Base-by-base conservation (phyloP, 2,888 invertebrate genomes). In the Andricus curvator region DNA sequence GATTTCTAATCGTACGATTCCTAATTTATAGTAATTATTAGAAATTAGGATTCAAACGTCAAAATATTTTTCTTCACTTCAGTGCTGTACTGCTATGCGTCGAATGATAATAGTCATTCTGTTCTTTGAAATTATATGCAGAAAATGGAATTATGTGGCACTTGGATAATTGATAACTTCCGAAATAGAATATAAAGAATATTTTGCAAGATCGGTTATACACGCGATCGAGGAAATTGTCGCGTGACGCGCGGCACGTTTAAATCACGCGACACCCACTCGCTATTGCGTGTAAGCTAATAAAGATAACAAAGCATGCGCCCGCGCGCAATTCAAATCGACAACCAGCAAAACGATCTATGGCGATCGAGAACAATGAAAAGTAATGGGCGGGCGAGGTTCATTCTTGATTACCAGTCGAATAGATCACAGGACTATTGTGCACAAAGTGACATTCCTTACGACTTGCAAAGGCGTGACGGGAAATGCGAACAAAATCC, bases 181-280 rank as follows among this genome's bases (percentile, higher is more conserved):
- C 41, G 60, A 41, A 77, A 37, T 11, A 41, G 60, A 33, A 77
- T 33, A 77, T 77, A 77, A 77, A 60, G 13, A 64, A 77, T 51
- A 81, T 84, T 83, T 84, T 80, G 84, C 84, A 85, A 85, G 65
- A 64, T 66, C 33, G 81, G 81, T 78, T 80, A 41, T 65, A 79
- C 83, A 78, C 80, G 83, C 84, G 86, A 85, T 81, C 80, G 66
- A 80, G 62, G 62, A 77, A 51, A 78, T 78, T 60, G 79, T 81
- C 77, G 82, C 65, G 66, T 80, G 81, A 80, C 82, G 78, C 60
- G 80, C 82, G 81, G 81, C 86, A 88, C 86, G 78, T 85, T 90
- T 90, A 90, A 89, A 89, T 90, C 89, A 89, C 84, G 78, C 80
- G 79, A 86, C 90, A 86, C 90, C 90, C 86, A 90, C 90, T 82